Percentiles rank a stretch among this genome's conserved stretches.
phyloP scores from a whole-genome alignment of 2,888 invertebrate species.

The Stenoptilia bipunctidactyla region DNA sequence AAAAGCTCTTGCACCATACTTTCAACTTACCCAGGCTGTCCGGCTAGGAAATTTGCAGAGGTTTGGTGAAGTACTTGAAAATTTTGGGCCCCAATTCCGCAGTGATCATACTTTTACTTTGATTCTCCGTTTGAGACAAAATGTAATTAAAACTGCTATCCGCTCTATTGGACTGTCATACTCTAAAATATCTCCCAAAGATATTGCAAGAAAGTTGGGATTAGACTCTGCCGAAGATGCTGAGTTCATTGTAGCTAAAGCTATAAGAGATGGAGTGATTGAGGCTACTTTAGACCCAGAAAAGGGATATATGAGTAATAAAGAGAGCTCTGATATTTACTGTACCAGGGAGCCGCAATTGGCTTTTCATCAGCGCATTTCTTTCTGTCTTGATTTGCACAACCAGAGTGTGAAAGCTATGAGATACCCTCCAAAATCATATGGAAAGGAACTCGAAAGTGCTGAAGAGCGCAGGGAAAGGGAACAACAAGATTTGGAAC shows the following conservation, averaged over 20 bases:
- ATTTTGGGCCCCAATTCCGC: conserved; percentile 92
- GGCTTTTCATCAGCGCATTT: conserved; percentile 96
- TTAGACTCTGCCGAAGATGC: conserved; percentile 97
- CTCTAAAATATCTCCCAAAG: conserved; percentile 94
- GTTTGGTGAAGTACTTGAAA: conserved; percentile 93
- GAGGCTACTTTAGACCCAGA: conserved; percentile 97
- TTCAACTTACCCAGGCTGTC: conserved; percentile 97
- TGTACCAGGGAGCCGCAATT: conserved; percentile 96
- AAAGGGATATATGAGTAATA: conserved; percentile 96
- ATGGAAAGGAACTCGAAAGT: conserved; percentile 97
- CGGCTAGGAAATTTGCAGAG: conserved; percentile 93
- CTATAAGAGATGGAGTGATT: conserved; percentile 97
- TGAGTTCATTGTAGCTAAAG: conserved; percentile 98
- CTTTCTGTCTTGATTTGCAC: conserved; percentile 97
- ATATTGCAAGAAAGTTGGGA: conserved; percentile 94
- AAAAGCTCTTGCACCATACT: conserved; percentile 93
- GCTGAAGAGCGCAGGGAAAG: conserved; percentile 96
- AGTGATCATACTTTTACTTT: conserved; percentile 95
- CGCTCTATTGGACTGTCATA: conserved; percentile 96
- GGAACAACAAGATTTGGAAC: conserved; percentile 97
- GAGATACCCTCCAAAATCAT: conserved; percentile 99
- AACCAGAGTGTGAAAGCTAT: conserved; percentile 99
- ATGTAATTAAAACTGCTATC: conserved; percentile 98
- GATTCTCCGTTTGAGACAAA: conserved; percentile 95
- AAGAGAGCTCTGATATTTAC: conserved; percentile 96